phyloP scores from a whole-genome alignment of 53 echinoderm and acorn worm species.

The Paracentrotus lividus region DNA sequence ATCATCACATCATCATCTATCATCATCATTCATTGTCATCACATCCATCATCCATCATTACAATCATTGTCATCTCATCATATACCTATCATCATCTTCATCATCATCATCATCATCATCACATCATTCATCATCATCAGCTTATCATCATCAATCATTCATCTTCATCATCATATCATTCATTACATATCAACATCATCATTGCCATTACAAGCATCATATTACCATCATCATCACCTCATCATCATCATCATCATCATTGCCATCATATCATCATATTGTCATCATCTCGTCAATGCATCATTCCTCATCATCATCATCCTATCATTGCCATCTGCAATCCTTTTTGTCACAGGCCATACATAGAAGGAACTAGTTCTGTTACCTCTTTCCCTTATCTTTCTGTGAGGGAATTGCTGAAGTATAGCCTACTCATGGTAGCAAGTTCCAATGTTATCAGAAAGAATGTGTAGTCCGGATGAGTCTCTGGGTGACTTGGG shows the following conservation, averaged over 20 bases:
- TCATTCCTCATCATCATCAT: too few relatives aligned
- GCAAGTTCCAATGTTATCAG: constrained; percentile 89
- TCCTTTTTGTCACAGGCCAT: too few relatives aligned
- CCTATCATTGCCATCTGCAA: too few relatives aligned
- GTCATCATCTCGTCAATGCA: too few relatives aligned
- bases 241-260: too few relatives aligned
- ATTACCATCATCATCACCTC: too few relatives aligned
- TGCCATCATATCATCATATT: too few relatives aligned
- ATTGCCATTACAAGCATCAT: too few relatives aligned
- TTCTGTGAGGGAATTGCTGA: constrained; percentile 22
- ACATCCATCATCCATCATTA: background rate
- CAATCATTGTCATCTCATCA: background rate
- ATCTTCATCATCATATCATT: too few relatives aligned
- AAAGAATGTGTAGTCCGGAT: constrained; percentile 85
- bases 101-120: constrained; percentile 17
- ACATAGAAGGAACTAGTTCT: too few relatives aligned
- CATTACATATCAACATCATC: too few relatives aligned
- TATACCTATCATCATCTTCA: background rate
- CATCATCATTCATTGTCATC: constrained; percentile 1
- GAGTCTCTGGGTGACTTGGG: constrained; percentile 78
- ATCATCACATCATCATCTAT: background rate
- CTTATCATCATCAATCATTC: too few relatives aligned
- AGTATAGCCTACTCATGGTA: constrained; percentile 83
- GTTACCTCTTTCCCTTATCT: constrained; percentile 51
- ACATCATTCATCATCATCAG: background rate